Evolutionary conservation across 2,888 invertebrate species (phyloP).

Genomic region (Tenthredo amoena): DNA sequence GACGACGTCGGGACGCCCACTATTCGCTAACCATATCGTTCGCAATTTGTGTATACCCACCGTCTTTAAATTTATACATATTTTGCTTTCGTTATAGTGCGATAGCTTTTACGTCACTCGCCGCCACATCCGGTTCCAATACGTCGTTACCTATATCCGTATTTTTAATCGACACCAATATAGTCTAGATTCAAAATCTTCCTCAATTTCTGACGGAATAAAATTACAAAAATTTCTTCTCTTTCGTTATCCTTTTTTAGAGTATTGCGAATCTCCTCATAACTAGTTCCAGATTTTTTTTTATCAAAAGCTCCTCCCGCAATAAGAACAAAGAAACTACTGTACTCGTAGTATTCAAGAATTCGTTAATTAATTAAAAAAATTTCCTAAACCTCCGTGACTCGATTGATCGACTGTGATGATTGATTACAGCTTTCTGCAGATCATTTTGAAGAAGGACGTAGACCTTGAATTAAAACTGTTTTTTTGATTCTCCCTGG

Average conservation of each 20-base stretch:
- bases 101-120: background rate
- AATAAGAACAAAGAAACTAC: background rate
- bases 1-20: slow-evolving; percentile 49
- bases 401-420: background rate
- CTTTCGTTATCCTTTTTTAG: background rate
- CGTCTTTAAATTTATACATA: slow-evolving; percentile 20
- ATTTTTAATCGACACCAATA: background rate
- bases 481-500: background rate
- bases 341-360: background rate
- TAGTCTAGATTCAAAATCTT: too few relatives aligned
- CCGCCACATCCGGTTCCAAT: slow-evolving; percentile 8
- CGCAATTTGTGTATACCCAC: slow-evolving; percentile 6
- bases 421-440: background rate
- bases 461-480: background rate
- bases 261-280: background rate
- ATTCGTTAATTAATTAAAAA: background rate
- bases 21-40: slow-evolving; percentile 3
- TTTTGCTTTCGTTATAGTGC: background rate
- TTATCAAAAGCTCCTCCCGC: background rate
- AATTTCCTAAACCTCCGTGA: background rate
- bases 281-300: background rate
- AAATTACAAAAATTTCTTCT: background rate
- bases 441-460: background rate
- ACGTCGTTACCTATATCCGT: background rate
- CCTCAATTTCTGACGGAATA: background rate